phyloP scores from a whole-genome alignment of 2,888 invertebrate genomes.

The Stenichneumon culpator region DNA sequence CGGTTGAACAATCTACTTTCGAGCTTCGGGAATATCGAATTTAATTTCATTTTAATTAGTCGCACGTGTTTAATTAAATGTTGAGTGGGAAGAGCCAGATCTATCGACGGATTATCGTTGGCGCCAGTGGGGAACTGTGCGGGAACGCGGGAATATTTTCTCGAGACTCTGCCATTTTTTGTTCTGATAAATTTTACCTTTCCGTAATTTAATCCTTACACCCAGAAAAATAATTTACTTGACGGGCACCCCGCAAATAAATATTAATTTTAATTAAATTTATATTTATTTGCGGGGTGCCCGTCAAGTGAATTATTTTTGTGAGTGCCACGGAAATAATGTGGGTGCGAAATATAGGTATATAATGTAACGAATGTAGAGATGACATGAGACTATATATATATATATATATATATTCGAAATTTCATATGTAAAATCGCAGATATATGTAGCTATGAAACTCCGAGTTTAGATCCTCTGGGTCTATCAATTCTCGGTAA shows the following conservation, averaged over 20 bases:
- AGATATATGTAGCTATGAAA: background rate
- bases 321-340: background rate
- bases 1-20: background rate
- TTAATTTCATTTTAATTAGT: background rate
- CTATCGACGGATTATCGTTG: background rate
- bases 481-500: slow-evolving; percentile 29
- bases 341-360: background rate
- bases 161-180: background rate
- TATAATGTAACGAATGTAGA: background rate
- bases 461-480: slow-evolving; percentile 13
- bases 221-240: too few relatives aligned
- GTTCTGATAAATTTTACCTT: background rate
- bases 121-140: background rate
- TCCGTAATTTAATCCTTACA: background rate
- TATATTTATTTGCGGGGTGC: too few relatives aligned
- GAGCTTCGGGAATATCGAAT: background rate
- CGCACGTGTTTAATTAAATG: background rate
- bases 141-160: background rate
- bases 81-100: background rate
- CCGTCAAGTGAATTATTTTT: too few relatives aligned
- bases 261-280: too few relatives aligned
- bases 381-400: background rate
- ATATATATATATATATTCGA: background rate
- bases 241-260: too few relatives aligned
- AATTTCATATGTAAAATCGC: background rate